These are phyloP conservation scores for Machimus atricapillus DNA, from an alignment of 2,888 invertebrate genomes.

Conservation along the genomic window DNA sequence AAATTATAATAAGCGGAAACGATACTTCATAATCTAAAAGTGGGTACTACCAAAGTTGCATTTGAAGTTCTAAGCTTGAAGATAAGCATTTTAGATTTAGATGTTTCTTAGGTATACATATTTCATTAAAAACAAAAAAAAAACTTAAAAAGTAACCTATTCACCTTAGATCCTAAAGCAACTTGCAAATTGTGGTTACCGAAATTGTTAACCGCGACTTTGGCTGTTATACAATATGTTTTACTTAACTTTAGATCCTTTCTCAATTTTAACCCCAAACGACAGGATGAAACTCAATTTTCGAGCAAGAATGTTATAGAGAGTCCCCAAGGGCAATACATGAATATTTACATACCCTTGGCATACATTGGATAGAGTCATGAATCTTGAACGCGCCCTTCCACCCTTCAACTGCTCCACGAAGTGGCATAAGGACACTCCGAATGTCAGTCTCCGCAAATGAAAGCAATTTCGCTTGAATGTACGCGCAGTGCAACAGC, in stretches of 20 bases:
- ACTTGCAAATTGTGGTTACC: too few species aligned
- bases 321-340: background rate
- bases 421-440: background rate
- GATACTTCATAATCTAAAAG: too few species aligned
- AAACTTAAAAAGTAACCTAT: too few species aligned
- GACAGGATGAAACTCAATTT: background rate
- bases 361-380: background rate
- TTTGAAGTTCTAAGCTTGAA: too few species aligned
- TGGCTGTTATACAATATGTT: background rate
- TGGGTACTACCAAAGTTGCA: too few species aligned
- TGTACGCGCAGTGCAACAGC: background rate
- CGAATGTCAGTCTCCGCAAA: background rate
- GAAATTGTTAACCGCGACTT: background rate
- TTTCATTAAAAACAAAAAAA: too few species aligned
- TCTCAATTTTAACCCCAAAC: background rate
- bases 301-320: background rate
- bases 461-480: background rate
- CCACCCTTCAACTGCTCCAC: background rate
- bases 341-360: background rate
- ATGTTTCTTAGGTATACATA: too few species aligned
- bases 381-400: background rate
- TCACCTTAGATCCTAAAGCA: too few species aligned
- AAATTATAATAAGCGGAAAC: too few species aligned
- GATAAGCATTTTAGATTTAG: too few species aligned
- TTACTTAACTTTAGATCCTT: background rate